Evolutionary conservation across 2,888 invertebrate species (phyloP).

Genomic region (Phragmatobia fuliginosa): DNA sequence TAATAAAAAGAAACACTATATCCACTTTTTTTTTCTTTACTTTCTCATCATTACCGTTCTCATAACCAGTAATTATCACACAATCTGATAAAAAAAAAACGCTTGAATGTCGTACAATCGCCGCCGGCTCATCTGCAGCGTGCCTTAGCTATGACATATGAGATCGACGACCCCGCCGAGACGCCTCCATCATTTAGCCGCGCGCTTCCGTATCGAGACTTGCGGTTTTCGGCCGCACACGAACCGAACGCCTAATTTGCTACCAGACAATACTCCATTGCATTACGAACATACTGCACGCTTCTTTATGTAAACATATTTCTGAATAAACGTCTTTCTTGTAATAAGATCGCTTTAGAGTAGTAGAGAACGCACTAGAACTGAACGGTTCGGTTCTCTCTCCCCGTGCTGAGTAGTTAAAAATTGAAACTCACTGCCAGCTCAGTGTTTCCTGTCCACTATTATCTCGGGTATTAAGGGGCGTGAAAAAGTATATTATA

Average conservation of each 20-base stretch:
- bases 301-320: conserved; percentile 13
- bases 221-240: conserved; percentile 55
- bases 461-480: too few species aligned
- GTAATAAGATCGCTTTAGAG: too few species aligned
- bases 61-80: conserved; percentile 3
- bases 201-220: conserved; percentile 56
- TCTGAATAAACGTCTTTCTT: background rate
- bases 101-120: too few species aligned
- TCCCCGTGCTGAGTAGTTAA: too few species aligned
- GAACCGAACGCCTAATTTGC: conserved; percentile 39
- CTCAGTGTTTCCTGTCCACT: too few species aligned
- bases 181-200: conserved; percentile 67
- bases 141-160: conserved; percentile 57
- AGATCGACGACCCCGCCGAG: conserved; percentile 62
- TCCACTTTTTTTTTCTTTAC: background rate
- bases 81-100: background rate
- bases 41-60: background rate
- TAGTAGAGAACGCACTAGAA: too few species aligned
- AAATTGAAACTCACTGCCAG: too few species aligned
- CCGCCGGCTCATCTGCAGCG: conserved; percentile 31
- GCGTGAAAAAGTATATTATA: too few species aligned
- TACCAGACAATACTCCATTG: conserved; percentile 40
- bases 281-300: conserved; percentile 18
- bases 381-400: too few species aligned
- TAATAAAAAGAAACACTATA: background rate